Evolutionary conservation across 2,113 vertebrate species (phyloP).

Genomic region (Ariopsis seemanni): DNA sequence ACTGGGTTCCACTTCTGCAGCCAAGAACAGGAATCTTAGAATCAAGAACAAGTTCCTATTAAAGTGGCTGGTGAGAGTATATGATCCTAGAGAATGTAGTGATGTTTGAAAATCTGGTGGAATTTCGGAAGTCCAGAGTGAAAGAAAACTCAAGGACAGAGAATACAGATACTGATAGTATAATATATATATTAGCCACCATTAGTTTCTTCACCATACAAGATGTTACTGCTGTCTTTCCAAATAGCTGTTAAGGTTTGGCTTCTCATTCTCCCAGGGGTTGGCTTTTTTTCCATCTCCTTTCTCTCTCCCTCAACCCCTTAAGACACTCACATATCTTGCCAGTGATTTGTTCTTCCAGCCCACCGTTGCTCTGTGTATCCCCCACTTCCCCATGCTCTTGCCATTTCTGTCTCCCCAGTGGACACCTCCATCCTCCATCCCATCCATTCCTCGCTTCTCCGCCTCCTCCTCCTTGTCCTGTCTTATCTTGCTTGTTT

Average conservation of each 20-base stretch:
- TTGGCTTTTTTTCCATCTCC: slow-evolving; percentile 48
- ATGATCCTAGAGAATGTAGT: neutral
- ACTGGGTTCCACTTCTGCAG: no score
- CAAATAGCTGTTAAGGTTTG: slow-evolving; percentile 17
- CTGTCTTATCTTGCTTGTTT: slow-evolving; percentile 52
- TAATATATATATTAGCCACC: neutral
- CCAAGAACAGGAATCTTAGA: no score
- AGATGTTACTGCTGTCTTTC: slow-evolving; percentile 19
- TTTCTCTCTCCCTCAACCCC: slow-evolving; percentile 22
- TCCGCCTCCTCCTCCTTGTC: slow-evolving; percentile 45
- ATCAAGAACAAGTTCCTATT: no score
- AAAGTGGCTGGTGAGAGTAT: neutral
- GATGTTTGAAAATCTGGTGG: neutral
- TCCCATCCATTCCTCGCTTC: slow-evolving; percentile 45
- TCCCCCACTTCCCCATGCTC: neutral
- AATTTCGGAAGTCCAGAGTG: neutral
- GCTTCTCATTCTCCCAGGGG: slow-evolving; percentile 12
- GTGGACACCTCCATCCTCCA: slow-evolving; percentile 38
- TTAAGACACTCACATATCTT: slow-evolving; percentile 46
- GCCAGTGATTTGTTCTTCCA: slow-evolving; percentile 62
- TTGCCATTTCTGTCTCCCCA: slow-evolving; percentile 13
- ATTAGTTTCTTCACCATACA: slow-evolving; percentile 2
- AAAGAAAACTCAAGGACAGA: neutral
- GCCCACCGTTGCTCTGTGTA: slow-evolving; percentile 61
- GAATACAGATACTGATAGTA: neutral